phyloP scores from a whole-genome alignment of 2,113 vertebrate species.

The Pyxicephalus adspersus region DNA sequence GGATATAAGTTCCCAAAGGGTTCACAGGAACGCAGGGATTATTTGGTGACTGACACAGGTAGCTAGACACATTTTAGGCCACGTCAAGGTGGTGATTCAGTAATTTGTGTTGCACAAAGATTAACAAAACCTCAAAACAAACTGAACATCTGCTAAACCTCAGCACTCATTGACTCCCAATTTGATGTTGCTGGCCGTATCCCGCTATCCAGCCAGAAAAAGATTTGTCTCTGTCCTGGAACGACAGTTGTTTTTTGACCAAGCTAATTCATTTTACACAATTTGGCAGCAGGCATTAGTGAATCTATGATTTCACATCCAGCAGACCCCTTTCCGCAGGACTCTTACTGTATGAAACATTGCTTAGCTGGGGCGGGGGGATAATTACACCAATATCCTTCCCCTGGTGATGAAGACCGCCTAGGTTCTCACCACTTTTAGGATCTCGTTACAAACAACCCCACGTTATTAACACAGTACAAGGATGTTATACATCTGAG shows the following conservation, averaged over 20 bases:
- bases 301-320: slow-evolving; percentile 52
- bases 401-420: slow-evolving; percentile 48
- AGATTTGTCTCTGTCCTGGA: slow-evolving; percentile 25
- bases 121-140: slow-evolving; percentile 15
- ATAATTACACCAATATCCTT: slow-evolving; percentile 52
- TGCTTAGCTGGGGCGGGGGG: slow-evolving; percentile 12
- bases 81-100: too few species aligned
- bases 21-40: too few species aligned
- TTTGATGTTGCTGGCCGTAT: slow-evolving; percentile 10
- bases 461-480: slow-evolving; percentile 50
- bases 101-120: background rate
- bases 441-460: slow-evolving; percentile 50
- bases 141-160: slow-evolving; percentile 37
- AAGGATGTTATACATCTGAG: slow-evolving; percentile 56
- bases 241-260: slow-evolving; percentile 34
- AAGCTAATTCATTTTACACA: slow-evolving; percentile 55
- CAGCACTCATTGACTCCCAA: background rate
- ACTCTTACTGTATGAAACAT: slow-evolving; percentile 34
- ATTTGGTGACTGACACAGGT: too few species aligned
- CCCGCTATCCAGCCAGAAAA: slow-evolving; percentile 13
- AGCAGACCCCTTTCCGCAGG: slow-evolving; percentile 37
- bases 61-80: too few species aligned
- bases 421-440: slow-evolving; percentile 48
- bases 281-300: slow-evolving; percentile 43
- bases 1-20: too few species aligned